Conservation (phyloP, 1,140 invertebrate species). For the Bradysia coprophila region DNA sequence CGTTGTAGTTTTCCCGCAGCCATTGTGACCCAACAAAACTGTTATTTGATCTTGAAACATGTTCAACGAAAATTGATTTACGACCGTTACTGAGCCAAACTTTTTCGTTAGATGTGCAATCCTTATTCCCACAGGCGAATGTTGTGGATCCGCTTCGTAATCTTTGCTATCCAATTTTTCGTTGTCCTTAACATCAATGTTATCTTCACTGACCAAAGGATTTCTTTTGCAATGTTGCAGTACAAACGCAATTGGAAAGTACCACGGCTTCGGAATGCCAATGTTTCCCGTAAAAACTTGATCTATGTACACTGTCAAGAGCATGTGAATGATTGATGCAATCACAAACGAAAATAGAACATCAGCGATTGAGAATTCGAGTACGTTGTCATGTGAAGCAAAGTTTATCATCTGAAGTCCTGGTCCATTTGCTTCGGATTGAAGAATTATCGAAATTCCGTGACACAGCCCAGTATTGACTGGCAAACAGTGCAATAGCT, state of each 20-base stretch:
- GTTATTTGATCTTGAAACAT: conserved; percentile 42
- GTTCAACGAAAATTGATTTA: conserved; percentile 49
- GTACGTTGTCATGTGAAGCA: conserved; percentile 35
- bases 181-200: not conserved
- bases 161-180: conserved; percentile 9
- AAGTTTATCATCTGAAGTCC: conserved; percentile 42
- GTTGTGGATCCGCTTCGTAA: conserved; percentile 35
- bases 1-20: conserved; percentile 37
- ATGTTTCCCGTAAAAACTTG: conserved; percentile 44
- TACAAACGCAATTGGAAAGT: conserved; percentile 28
- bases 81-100: conserved; percentile 33
- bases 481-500: not conserved
- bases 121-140: conserved; percentile 35
- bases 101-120: conserved; percentile 42
- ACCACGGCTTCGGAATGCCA: conserved; percentile 46
- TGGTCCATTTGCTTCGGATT: conserved; percentile 42
- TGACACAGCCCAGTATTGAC: conserved; percentile 54
- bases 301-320: conserved; percentile 47
- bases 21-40: conserved; percentile 33
- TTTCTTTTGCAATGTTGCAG: not conserved
- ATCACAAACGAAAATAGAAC: conserved; percentile 37
- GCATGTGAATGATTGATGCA: conserved; percentile 38
- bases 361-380: conserved; percentile 44
- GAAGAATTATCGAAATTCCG: conserved; percentile 38
- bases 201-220: not conserved